Evolutionary conservation across 1,140 invertebrate species (phyloP).

Genomic region (Cydia pomonella): DNA sequence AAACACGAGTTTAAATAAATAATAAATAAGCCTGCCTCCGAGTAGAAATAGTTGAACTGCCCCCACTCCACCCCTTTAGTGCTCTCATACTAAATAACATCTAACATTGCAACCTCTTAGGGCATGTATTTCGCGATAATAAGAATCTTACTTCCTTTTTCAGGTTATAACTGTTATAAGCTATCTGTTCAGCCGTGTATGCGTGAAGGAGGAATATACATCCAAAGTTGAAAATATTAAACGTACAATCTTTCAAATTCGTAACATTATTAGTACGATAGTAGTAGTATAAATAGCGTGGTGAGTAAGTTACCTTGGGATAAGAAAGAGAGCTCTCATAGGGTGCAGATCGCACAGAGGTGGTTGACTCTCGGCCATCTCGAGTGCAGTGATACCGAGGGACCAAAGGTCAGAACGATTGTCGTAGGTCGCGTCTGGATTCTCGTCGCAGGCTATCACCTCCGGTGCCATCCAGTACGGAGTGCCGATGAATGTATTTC

Average conservation of each 20-base stretch:
- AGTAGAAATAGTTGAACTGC: no score
- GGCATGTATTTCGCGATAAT: no score
- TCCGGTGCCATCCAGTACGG: slow-evolving; percentile 99
- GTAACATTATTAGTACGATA: not conserved
- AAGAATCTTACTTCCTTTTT: no score
- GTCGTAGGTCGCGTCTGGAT: slow-evolving; percentile 99
- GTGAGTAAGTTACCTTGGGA: slow-evolving; percentile 86
- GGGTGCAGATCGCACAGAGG: slow-evolving; percentile 99
- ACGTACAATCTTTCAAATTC: not conserved
- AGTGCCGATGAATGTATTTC: slow-evolving; percentile 99
- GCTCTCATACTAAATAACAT: no score
- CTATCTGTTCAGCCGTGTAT: no score
- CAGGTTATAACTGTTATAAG: no score
- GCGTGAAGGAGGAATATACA: no score
- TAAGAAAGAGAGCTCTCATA: slow-evolving; percentile 98
- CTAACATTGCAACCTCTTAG: no score
- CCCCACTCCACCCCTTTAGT: no score
- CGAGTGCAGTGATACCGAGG: slow-evolving; percentile 98
- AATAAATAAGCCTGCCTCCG: no score
- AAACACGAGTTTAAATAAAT: no score
- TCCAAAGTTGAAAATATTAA: no score
- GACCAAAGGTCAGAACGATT: slow-evolving; percentile 99
- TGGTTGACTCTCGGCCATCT: slow-evolving; percentile 99
- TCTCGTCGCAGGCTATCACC: slow-evolving; percentile 99
- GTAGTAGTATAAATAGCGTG: not conserved